phyloP scores from a whole-genome alignment of 1,140 invertebrate genomes.

The Megalopta genalis region DNA sequence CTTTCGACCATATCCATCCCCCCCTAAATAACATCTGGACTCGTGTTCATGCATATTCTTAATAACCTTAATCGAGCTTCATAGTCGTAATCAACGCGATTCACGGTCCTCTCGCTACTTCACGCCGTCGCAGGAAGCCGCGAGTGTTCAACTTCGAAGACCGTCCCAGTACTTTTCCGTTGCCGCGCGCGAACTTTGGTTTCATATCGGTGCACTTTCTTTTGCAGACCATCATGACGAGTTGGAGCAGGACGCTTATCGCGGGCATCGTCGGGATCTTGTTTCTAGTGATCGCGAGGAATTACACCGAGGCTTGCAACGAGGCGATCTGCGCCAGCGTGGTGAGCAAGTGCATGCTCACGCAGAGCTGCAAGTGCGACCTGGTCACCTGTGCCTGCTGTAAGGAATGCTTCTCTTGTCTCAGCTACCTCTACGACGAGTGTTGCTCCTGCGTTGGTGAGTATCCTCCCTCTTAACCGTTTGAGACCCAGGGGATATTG shows the following conservation, averaged over 20 bases:
- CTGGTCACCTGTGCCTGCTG: conserved; percentile 92
- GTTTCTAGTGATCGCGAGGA: conserved; percentile 48
- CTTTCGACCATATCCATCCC: conserved; percentile 42
- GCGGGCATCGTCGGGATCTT: conserved; percentile 59
- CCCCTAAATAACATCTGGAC: conserved; percentile 51
- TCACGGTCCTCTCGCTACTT: conserved; percentile 16
- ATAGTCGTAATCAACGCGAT: conserved; percentile 52
- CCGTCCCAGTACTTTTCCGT: too few relatives aligned
- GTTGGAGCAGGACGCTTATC: conserved; percentile 50
- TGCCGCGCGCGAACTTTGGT: not conserved
- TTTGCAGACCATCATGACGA: conserved; percentile 69
- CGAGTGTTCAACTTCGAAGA: not conserved
- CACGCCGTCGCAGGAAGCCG: not conserved
- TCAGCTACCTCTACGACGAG: conserved; percentile 93
- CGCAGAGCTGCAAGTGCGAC: conserved; percentile 97
- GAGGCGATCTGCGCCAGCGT: conserved; percentile 95
- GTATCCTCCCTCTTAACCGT: too few relatives aligned
- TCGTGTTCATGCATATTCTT: conserved; percentile 66
- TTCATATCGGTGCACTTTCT: not conserved
- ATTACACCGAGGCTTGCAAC: conserved; percentile 83
- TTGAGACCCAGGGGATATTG: too few relatives aligned
- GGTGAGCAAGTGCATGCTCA: conserved; percentile 97
- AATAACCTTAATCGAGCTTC: conserved; percentile 63
- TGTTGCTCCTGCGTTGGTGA: conserved; percentile 97
- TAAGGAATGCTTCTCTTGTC: conserved; percentile 94